phyloP scores from a whole-genome alignment of 2,113 vertebrate genomes.

The Anser brachyrhynchus region DNA sequence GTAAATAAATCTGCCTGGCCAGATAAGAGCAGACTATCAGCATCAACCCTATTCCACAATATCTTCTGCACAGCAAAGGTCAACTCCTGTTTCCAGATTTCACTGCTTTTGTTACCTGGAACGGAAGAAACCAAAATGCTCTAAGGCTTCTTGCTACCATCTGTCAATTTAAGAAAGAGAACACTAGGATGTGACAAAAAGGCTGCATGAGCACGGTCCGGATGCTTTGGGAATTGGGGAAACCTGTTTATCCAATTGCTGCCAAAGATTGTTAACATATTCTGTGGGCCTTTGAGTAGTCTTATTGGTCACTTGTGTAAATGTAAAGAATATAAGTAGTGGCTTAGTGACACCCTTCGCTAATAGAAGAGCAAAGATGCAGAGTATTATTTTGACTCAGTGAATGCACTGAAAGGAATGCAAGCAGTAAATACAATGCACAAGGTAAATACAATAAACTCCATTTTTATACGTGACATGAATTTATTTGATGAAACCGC shows the following conservation, averaged over 20 bases:
- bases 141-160: neutral
- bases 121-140: neutral
- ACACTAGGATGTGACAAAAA: accelerated
- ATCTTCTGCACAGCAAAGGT: neutral
- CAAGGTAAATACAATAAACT: neutral
- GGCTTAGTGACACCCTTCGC: neutral
- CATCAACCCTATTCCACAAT: neutral
- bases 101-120: neutral
- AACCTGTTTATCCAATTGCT: neutral
- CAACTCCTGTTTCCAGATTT: neutral
- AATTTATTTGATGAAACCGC: neutral
- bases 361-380: neutral
- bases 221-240: neutral
- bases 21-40: neutral
- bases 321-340: accelerated
- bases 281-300: accelerated
- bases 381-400: neutral
- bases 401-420: neutral
- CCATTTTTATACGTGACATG: neutral
- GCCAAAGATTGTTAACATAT: neutral
- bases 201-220: accelerated
- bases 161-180: neutral
- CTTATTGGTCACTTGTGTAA: neutral
- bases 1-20: neutral
- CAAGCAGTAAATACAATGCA: neutral